These are phyloP conservation scores for Emydura subglobosa DNA, from an alignment of 2,113 vertebrate genomes.

Conservation along the genomic window DNA sequence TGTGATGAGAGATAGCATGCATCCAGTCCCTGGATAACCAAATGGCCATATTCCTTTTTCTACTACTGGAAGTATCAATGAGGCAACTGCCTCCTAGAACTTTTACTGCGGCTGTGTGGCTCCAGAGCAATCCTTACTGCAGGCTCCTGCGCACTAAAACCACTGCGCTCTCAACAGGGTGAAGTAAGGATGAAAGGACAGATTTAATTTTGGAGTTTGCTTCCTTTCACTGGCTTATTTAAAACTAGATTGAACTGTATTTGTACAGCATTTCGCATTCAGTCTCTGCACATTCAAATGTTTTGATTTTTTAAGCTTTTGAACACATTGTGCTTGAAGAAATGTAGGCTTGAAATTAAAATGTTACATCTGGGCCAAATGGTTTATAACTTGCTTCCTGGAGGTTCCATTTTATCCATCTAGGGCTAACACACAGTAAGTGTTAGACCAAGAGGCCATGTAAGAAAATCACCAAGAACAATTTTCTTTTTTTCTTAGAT, in stretches of 20 bases:
- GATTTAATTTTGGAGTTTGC: neutral
- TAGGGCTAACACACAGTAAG: neutral
- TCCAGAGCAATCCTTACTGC: neutral
- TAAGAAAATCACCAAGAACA: neutral
- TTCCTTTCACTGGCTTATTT: neutral
- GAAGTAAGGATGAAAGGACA: neutral
- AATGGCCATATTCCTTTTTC: neutral
- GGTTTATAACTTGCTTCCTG: neutral
- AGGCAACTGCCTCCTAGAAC: neutral
- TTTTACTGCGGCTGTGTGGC: neutral
- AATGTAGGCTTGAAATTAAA: neutral
- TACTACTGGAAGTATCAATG: neutral
- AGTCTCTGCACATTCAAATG: neutral
- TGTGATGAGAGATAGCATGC: neutral
- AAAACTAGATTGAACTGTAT: neutral
- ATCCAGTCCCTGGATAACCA: neutral
- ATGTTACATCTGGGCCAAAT: constrained; percentile 28
- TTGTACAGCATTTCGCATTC: neutral
- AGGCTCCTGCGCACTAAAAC: neutral
- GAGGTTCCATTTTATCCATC: neutral
- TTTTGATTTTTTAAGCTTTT: constrained; percentile 21
- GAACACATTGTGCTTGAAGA: neutral
- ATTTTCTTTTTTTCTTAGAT: neutral
- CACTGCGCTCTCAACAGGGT: neutral
- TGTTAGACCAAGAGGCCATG: neutral